These are phyloP conservation scores for Idaea straminata DNA, from an alignment of 2,888 invertebrate species.

Conservation along the genomic window DNA sequence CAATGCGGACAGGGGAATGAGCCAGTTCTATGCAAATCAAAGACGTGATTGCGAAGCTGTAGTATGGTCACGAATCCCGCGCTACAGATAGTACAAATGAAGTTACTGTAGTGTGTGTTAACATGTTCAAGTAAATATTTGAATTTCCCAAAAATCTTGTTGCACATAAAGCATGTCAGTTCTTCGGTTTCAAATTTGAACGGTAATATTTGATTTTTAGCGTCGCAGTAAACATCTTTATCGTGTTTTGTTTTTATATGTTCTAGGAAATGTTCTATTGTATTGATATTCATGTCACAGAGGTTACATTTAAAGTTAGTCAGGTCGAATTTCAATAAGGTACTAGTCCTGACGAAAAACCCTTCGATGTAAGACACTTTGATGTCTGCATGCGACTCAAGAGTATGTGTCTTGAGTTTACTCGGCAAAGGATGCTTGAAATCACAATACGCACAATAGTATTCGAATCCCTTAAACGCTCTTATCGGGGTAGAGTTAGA, in stretches of 20 bases:
- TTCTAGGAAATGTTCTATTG: constrained; percentile 20
- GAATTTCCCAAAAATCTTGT: constrained; percentile 38
- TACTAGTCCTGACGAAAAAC: constrained; percentile 26
- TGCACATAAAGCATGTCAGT: constrained; percentile 26
- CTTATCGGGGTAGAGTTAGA: constrained; percentile 58
- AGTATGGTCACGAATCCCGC: background rate
- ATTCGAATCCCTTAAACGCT: constrained; percentile 43
- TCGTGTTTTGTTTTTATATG: constrained; percentile 29
- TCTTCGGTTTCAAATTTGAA: constrained; percentile 30
- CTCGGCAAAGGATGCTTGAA: constrained; percentile 37
- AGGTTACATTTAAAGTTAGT: constrained; percentile 36
- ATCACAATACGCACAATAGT: constrained; percentile 44
- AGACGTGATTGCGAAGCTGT: constrained; percentile 8
- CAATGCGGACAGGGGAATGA: background rate
- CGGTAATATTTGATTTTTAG: constrained; percentile 36
- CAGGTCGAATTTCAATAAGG: constrained; percentile 52
- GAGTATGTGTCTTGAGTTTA: constrained; percentile 49
- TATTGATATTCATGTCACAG: constrained; percentile 21
- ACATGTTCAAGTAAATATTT: constrained; percentile 13
- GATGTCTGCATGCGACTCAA: constrained; percentile 36
- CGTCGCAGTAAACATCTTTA: constrained; percentile 24
- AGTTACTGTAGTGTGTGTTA: background rate
- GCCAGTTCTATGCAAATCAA: constrained; percentile 55
- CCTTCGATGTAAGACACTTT: constrained; percentile 33
- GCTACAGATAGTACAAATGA: constrained; percentile 9